Evolutionary conservation across 2,113 vertebrate species (phyloP), one percentile per base, ranked within the genome.

Genomic region (Cariama cristata): DNA sequence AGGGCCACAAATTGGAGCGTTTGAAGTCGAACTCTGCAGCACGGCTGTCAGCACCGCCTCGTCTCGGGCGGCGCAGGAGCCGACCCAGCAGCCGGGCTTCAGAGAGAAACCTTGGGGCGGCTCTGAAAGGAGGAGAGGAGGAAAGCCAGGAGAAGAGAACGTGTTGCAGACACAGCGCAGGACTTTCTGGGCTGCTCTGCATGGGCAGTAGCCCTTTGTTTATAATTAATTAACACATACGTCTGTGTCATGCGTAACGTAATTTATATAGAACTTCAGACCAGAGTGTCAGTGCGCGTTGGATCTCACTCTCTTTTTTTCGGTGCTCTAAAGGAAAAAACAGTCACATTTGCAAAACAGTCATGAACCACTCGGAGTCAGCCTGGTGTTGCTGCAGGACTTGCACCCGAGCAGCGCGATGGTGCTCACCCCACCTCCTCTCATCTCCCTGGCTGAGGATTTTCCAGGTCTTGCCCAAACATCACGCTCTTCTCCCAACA

Each of bases 221-320:
- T 38, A 49, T 40, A 24, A 33, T 40, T 8, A 18, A 77, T 44
- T 20, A 15, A 64, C 14, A 73, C 56, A 60, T 7, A 30, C 0
- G 2, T 35, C 58, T 24, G 45, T 30, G 44, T 14, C 56, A 32
- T 4, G 26, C 6, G 1, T 6, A 13, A 16, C 0, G 0, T 24
- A 10, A 66, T 45, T 74, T 24, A 16, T 20, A 6, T 2, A 42
- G 53, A 74, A 52, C 38, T 42, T 73, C 32, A 13, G 38, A 72
- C 9, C 56, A 17, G n/a, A n/a, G 49, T 0, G 4, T 55, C 58
- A 44, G 24, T 0, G 0, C 0, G 0, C 1, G 23, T 9, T 62
- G 52, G 62, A 38, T 64, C 38, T 76, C 44, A 8, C 10, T 6
- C 11, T 17, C 4, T 30, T 49, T 20, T 45, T 72, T n/a, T 42